Percentiles rank a stretch among this genome's conserved stretches.
Conservation (phyloP, 1,140 invertebrate genomes). For the Diorhabda sublineata region DNA sequence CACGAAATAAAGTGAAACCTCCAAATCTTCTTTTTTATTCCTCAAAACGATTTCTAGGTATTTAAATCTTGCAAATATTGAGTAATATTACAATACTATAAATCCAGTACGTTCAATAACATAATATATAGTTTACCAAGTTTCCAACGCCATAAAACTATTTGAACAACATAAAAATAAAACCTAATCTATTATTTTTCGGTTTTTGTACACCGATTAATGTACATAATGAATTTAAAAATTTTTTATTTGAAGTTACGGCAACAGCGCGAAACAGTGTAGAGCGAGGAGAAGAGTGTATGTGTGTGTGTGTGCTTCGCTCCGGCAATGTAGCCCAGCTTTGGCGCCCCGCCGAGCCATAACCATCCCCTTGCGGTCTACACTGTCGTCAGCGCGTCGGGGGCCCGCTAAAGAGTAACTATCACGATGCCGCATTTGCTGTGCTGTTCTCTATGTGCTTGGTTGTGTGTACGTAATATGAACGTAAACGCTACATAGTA, state of each 20-base stretch:
- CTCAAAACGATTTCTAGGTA: too few relatives aligned
- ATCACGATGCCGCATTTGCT: slow-evolving; percentile 7
- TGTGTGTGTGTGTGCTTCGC: slow-evolving; percentile 12
- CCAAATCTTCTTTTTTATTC: too few relatives aligned
- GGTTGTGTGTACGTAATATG: neutral
- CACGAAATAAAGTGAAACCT: too few relatives aligned
- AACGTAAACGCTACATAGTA: neutral
- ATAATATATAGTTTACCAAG: too few relatives aligned
- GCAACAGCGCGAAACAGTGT: slow-evolving; percentile 2
- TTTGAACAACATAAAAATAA: too few relatives aligned
- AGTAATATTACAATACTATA: too few relatives aligned
- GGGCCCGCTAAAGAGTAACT: slow-evolving; percentile 24
- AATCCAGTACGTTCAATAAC: too few relatives aligned
- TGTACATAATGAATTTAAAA: neutral
- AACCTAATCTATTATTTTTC: too few relatives aligned
- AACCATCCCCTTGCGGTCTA: slow-evolving; percentile 39
- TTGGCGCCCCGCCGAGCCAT: slow-evolving; percentile 34
- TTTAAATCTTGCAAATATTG: too few relatives aligned
- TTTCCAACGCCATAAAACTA: too few relatives aligned
- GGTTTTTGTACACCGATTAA: too few relatives aligned
- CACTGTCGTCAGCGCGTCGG: slow-evolving; percentile 39
- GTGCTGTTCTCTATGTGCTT: slow-evolving; percentile 4
- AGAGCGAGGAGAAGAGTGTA: neutral
- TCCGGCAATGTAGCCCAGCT: slow-evolving; percentile 28
- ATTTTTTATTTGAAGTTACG: neutral